These are phyloP conservation scores for Alentia gelatinosa DNA, from an alignment of 2,888 invertebrate species.

Conservation along the genomic window DNA sequence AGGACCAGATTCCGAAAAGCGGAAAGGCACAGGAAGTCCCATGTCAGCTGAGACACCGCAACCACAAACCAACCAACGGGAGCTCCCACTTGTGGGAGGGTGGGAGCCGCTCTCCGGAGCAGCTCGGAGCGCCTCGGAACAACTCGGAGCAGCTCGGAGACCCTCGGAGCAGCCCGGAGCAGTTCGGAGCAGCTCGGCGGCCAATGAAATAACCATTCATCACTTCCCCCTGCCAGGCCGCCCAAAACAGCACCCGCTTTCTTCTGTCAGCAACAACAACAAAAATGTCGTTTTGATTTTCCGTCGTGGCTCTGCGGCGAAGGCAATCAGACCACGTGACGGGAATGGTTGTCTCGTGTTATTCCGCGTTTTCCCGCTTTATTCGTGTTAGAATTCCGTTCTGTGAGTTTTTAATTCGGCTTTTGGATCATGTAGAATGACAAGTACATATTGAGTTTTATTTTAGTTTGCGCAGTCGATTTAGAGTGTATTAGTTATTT, in stretches of 20 bases:
- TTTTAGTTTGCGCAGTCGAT: no score
- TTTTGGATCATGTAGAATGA: background rate
- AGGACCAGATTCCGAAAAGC: background rate
- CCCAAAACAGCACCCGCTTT: background rate
- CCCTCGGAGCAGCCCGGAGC: no score
- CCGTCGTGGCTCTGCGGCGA: background rate
- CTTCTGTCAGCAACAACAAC: background rate
- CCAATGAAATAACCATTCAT: conserved; percentile 7
- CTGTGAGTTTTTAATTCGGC: background rate
- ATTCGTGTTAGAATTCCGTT: background rate
- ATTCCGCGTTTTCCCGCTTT: background rate
- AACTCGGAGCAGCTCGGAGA: no score
- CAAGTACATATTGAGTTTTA: no score
- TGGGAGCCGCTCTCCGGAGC: no score
- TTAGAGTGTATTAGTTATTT: no score
- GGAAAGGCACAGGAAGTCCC: conserved; percentile 5
- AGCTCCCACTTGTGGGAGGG: background rate
- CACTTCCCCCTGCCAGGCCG: background rate
- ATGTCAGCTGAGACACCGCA: background rate
- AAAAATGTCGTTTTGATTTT: background rate
- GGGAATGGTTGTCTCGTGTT: background rate
- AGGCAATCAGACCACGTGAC: background rate
- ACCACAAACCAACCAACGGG: background rate
- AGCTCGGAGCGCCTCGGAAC: no score
- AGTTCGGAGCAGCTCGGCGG: background rate